Conservation (phyloP, 2,888 invertebrate genomes). For the Calephelis perditalis region DNA sequence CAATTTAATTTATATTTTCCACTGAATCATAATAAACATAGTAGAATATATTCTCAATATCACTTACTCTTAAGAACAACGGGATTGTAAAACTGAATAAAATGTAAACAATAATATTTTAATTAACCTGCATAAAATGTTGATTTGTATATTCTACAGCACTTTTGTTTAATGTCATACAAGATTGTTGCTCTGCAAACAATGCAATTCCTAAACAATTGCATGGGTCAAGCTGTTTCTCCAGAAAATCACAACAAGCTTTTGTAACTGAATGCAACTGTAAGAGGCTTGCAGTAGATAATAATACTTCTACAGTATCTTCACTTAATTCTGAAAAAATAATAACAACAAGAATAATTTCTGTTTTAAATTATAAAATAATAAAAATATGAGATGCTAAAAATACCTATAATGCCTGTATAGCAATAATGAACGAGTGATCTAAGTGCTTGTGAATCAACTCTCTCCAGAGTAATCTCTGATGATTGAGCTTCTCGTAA, state of each 20-base stretch:
- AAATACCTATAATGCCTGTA: slow-evolving; percentile 83
- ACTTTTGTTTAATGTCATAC: slow-evolving; percentile 86
- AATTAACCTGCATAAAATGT: slow-evolving; percentile 86
- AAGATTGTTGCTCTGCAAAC: slow-evolving; percentile 95
- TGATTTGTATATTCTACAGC: slow-evolving; percentile 92
- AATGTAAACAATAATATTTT: background rate
- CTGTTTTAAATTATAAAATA: slow-evolving; percentile 22
- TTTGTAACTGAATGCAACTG: slow-evolving; percentile 91
- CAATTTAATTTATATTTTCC: too few relatives aligned
- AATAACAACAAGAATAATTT: slow-evolving; percentile 5
- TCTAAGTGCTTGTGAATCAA: slow-evolving; percentile 91
- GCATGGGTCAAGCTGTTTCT: slow-evolving; percentile 94
- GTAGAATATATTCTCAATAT: too few relatives aligned
- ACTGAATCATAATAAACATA: too few relatives aligned
- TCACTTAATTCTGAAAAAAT: slow-evolving; percentile 84
- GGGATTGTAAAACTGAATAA: too few relatives aligned
- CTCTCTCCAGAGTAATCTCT: slow-evolving; percentile 90
- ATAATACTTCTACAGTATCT: slow-evolving; percentile 92
- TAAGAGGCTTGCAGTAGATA: slow-evolving; percentile 92
- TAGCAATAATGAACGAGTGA: slow-evolving; percentile 94
- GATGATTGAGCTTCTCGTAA: slow-evolving; percentile 89
- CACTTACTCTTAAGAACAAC: too few relatives aligned
- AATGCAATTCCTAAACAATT: slow-evolving; percentile 96
- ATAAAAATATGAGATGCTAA: slow-evolving; percentile 24
- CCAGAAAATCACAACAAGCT: slow-evolving; percentile 93